Evolutionary conservation across 2,113 vertebrate species (phyloP), one percentile per base, ranked within the genome.

Genomic region (Grantiella picta): DNA sequence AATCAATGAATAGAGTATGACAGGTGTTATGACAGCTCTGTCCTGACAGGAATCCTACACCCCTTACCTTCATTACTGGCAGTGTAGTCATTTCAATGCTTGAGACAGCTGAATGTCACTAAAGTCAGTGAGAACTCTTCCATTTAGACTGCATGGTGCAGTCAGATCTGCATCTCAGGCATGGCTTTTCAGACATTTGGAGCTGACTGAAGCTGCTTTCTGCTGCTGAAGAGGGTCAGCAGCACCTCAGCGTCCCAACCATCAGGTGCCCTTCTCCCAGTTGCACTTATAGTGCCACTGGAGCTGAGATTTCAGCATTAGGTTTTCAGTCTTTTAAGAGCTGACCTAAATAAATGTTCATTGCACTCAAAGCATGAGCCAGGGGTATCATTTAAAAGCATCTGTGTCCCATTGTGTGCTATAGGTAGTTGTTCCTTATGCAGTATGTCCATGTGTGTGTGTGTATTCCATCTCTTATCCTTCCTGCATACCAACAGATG

Each of bases 401-500:
- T 25, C 25, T 61, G n/a, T 53, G 13, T 89, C 52, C 35, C 50
- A 2, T 14, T 40, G 59, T 44, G 38, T 78, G 0, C 38, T 77
- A 8, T 1, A 36, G 28, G 9, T 12, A 59, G 16, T 40, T 86
- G 31, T 79, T 87, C 36, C 53, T 61, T 44, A 15, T 6, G 66
- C 38, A 63, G 7, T 21, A 9, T 45, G 20, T 61, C 63, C 11
- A 3, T 49, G 15, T 54, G 44, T 49, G 12, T 49, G 12, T 50
- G 57, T 61, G 20, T 28, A 36, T 83, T 38, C 40, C 49, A 42
- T 77, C 54, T 89, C 68, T 92, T 54, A 18, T 18, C n/a, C 31
- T 45, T 82, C 66, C 20, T 94, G 12, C 81, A 16, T 44, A 18
- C 63, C 60, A 72, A 94, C 95, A 99, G 99, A 99, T 99, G 99